Percentiles rank a stretch among this genome's conserved stretches.
Conservation (phyloP, 2,113 vertebrate species). For the Megaptera novaeangliae region DNA sequence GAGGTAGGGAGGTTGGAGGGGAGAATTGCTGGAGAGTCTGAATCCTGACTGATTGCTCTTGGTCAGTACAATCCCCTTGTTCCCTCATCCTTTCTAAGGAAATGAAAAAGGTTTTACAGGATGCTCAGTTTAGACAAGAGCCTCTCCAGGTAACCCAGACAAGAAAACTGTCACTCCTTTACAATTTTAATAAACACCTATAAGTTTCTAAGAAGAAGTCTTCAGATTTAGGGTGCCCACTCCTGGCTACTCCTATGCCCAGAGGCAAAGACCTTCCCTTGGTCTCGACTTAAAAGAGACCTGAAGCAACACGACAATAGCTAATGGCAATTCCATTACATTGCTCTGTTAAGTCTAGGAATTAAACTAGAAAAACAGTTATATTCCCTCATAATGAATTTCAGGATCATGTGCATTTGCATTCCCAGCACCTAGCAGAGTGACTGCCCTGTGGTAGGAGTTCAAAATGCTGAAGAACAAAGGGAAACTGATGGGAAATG, state of each 20-base stretch:
- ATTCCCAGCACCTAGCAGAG: neutral
- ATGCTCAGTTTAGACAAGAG: neutral
- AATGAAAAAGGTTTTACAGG: neutral
- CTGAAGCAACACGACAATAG: neutral
- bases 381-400: neutral
- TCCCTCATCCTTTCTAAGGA: neutral
- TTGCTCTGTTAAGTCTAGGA: neutral
- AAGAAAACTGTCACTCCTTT: neutral
- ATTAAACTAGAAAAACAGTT: neutral
- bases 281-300: neutral
- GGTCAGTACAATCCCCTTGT: slow-evolving; percentile 25
- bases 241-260: neutral
- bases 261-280: neutral
- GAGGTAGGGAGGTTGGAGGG: neutral
- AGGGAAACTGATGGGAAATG: neutral
- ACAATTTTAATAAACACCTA: neutral
- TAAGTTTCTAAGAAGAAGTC: neutral
- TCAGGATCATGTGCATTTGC: neutral
- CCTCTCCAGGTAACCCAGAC: neutral
- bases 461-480: neutral
- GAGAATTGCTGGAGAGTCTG: neutral
- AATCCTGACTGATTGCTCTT: neutral
- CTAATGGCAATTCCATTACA: neutral
- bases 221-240: neutral
- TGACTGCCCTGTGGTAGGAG: neutral